Conservation (phyloP, 2,797 vertebrate species). For the Bucorvus abyssinicus region DNA sequence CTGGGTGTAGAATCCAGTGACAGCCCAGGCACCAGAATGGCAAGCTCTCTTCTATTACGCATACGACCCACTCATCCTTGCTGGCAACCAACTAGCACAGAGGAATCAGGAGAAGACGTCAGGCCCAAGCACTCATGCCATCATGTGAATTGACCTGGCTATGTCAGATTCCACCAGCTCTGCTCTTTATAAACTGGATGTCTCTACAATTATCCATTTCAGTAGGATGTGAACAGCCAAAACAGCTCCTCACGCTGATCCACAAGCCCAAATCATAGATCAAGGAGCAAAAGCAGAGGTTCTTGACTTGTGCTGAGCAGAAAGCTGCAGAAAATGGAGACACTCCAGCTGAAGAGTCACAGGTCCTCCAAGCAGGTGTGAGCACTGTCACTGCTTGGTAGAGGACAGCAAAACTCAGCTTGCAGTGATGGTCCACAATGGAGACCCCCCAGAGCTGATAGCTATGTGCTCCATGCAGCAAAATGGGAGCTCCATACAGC, state of each 20-base stretch:
- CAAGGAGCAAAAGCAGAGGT: constrained; percentile 88
- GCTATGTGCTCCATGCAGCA: constrained; percentile 87
- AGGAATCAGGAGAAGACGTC: constrained; percentile 84
- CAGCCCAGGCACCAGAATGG: not conserved
- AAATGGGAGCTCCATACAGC: constrained; percentile 89
- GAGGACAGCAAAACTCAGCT: constrained; percentile 91
- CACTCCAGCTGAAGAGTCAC: constrained; percentile 84
- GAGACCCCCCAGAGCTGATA: constrained; percentile 88
- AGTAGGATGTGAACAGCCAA: constrained; percentile 87
- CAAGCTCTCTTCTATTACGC: not conserved
- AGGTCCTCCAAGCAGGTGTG: constrained; percentile 85
- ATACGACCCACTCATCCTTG: not conserved
- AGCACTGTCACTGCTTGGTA: constrained; percentile 87
- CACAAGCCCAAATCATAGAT: constrained; percentile 91
- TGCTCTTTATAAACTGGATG: constrained; percentile 87
- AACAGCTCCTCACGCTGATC: constrained; percentile 90
- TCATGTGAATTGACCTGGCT: constrained; percentile 89
- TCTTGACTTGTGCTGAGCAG: constrained; percentile 87
- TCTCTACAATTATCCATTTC: constrained; percentile 90
- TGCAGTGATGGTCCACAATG: constrained; percentile 85
- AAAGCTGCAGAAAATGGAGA: constrained; percentile 88
- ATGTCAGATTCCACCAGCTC: constrained; percentile 87
- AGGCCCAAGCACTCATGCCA: constrained; percentile 87
- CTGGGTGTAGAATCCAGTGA: not conserved
- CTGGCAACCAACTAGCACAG: not conserved